phyloP scores from a whole-genome alignment of 2,113 vertebrate genomes.

The Peromyscus leucopus region DNA sequence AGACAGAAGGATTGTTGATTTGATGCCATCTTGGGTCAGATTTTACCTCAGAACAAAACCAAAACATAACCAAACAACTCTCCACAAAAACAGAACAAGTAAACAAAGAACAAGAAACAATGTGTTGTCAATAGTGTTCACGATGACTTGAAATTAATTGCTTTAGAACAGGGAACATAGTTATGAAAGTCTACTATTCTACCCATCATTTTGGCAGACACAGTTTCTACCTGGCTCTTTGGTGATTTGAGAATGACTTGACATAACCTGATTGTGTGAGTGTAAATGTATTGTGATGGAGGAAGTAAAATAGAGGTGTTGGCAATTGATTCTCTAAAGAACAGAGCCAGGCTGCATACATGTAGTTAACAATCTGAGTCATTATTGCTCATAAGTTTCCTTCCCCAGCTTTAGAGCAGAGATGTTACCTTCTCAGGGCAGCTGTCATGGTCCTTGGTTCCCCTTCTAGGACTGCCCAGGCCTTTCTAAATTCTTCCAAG shows the following conservation, averaged over 20 bases:
- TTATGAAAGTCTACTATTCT: conserved; percentile 21
- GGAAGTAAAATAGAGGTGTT: not conserved
- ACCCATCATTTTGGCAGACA: not conserved
- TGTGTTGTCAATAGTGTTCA: conserved; percentile 21
- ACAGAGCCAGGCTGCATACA: not conserved
- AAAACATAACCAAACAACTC: not conserved
- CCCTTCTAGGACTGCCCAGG: not conserved
- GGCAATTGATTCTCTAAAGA: not conserved
- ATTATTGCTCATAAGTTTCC: conserved; percentile 5
- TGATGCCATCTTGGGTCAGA: not conserved
- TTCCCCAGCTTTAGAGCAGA: not conserved
- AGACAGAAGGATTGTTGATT: not conserved
- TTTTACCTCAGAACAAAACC: not conserved
- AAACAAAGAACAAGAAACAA: not conserved
- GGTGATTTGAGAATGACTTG: conserved; percentile 18
- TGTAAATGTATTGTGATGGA: not conserved
- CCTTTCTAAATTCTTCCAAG: not conserved
- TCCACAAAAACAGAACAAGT: not conserved
- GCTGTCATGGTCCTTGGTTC: not conserved
- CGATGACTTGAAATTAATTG: conserved; percentile 8
- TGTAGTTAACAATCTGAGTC: not conserved
- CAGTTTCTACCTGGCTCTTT: conserved; percentile 31
- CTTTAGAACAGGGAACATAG: not conserved
- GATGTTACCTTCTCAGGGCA: not conserved
- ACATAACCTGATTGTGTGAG: not conserved